Conservation (phyloP, 2,888 invertebrate species). For the Drosophila atroscutellata region DNA sequence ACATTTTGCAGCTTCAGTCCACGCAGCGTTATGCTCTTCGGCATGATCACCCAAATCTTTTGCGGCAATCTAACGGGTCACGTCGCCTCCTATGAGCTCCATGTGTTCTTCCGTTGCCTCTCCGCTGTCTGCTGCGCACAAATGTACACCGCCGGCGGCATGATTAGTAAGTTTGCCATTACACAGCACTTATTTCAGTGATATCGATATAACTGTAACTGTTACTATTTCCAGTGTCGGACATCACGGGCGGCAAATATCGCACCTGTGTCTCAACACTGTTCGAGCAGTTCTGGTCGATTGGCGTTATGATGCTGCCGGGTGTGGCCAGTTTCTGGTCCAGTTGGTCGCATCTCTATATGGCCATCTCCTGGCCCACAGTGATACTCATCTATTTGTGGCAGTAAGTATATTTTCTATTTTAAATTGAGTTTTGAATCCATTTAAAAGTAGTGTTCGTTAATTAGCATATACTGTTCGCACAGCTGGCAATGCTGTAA, state of each 20-base stretch:
- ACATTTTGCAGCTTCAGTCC: slow-evolving; percentile 84
- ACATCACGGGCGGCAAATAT: slow-evolving; percentile 85
- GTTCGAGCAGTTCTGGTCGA: slow-evolving; percentile 86
- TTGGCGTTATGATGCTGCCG: slow-evolving; percentile 85
- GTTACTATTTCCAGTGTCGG: slow-evolving; percentile 79
- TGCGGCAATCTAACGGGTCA: slow-evolving; percentile 85
- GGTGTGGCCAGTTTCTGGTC: slow-evolving; percentile 84
- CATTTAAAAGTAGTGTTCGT: not conserved
- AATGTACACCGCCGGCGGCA: slow-evolving; percentile 85
- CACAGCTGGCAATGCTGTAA: not conserved
- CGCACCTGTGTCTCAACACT: slow-evolving; percentile 83
- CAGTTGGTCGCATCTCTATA: slow-evolving; percentile 85
- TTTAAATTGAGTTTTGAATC: not conserved
- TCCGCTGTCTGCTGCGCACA: slow-evolving; percentile 85
- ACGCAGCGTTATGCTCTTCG: slow-evolving; percentile 84
- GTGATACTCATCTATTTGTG: slow-evolving; percentile 84
- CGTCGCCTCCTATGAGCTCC: slow-evolving; percentile 84
- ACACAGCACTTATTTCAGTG: not conserved
- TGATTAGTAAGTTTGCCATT: slow-evolving; percentile 84
- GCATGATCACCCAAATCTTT: slow-evolving; percentile 85
- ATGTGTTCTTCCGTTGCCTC: slow-evolving; percentile 85
- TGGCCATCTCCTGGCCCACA: slow-evolving; percentile 85
- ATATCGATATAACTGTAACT: not conserved
- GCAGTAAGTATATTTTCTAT: slow-evolving; percentile 76
- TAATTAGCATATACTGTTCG: not conserved